phyloP scores from a whole-genome alignment of 2,113 vertebrate genomes.

The Odocoileus hemionus region DNA sequence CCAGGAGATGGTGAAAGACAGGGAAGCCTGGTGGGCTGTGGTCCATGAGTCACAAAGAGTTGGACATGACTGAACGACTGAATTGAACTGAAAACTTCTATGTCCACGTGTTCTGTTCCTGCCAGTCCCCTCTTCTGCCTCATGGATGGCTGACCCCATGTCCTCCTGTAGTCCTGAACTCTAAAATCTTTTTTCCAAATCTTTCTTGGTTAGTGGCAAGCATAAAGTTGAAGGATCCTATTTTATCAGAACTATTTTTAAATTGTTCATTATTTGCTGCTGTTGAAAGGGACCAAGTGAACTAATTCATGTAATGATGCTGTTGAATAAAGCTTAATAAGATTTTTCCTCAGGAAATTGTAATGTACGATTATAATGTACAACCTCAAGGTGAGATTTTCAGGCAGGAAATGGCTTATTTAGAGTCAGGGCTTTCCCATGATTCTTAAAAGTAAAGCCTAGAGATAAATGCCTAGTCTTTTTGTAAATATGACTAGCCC shows the following conservation, averaged over 20 bases:
- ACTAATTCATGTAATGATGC: constrained; percentile 21
- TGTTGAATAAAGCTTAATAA: neutral
- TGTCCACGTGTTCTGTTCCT: accelerated
- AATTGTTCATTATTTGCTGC: neutral
- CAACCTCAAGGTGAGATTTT: neutral
- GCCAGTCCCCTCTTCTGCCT: neutral
- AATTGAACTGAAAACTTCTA: neutral
- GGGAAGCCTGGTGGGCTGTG: neutral
- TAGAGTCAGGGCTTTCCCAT: neutral
- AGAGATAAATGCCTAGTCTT: neutral
- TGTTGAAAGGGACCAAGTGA: neutral
- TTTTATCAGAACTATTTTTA: constrained; percentile 11
- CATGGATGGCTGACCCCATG: neutral
- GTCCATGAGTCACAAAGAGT: neutral
- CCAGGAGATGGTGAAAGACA: neutral
- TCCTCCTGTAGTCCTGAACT: neutral
- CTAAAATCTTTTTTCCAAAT: neutral
- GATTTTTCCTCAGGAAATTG: neutral
- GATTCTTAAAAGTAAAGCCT: neutral
- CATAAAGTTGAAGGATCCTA: neutral
- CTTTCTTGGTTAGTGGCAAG: neutral
- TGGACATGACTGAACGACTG: neutral
- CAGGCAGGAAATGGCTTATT: neutral
- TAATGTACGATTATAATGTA: too few species aligned
- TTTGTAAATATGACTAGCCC: neutral